Base-by-base conservation (phyloP, 1,140 invertebrate genomes). In the Calephelis nemesis region DNA sequence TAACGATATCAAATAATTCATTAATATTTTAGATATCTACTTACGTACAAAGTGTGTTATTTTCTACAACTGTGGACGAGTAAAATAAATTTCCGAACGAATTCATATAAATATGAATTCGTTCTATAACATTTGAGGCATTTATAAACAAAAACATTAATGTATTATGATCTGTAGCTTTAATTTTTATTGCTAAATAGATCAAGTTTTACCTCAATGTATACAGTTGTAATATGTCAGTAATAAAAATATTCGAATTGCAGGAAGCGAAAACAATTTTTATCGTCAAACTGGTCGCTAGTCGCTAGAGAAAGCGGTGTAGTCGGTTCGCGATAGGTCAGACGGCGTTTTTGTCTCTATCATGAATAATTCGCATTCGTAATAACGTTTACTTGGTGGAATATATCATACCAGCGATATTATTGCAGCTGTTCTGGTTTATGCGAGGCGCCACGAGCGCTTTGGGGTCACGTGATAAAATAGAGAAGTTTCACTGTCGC, bases 241-340 rank as follows among this genome's bases (percentile, higher is more conserved):
- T 39, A 60, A 60, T 60, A 60, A 40, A 58, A 60, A 60, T 60
- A 40, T 60, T 40, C 1, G 11, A 39, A 60, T 40, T 60, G 54
- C 54, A 40, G 54, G 54, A 60, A 60, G 39, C 39, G 54, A n/a
- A 60, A 39, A 40, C 30, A 60, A 60, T 60, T 60, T 58, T 60
- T 40, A 60, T 45, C 42, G 13, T 42, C 42, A 13, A 15, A 30
- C 52, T 58, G 65, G 65, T 60, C 13, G 40, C 39, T 19, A 47
- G 40, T 60, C 13, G 40, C 39, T 19, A 47, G 40, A 39, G 54
- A 60, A 60, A 60, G 52, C 39, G 65, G 49, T 8, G 50, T 4
- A 13, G 66, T 58, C 54, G 47, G 47, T 66, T 66, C 42, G 73
- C 49, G 67, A 58, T 48, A 58, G 66, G 65, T 49, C 64, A 50